Conservation (phyloP, 2,113 vertebrate species). For the Osmerus mordax region DNA sequence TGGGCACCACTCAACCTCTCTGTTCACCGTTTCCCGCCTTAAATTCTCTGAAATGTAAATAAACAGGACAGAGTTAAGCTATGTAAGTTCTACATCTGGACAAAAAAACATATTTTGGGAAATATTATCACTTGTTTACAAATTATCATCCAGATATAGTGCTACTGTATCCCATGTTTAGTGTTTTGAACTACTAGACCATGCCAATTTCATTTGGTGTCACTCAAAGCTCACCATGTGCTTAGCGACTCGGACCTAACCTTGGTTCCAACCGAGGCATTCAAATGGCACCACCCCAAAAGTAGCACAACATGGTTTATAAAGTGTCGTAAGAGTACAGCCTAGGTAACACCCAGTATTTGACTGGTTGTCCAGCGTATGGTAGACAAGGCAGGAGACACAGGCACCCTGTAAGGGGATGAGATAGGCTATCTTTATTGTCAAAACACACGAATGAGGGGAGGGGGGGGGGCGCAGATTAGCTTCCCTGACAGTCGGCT, state of each 20-base stretch:
- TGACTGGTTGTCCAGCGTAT: conserved; percentile 56
- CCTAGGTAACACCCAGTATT: conserved; percentile 43
- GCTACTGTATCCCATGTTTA: not conserved
- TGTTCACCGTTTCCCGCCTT: not conserved
- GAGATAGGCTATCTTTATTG: conserved; percentile 80
- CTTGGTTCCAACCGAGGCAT: conserved; percentile 18
- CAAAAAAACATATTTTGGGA: not conserved
- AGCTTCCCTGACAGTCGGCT: conserved; percentile 68
- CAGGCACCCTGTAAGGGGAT: conserved; percentile 65
- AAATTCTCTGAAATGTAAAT: conserved; percentile 4
- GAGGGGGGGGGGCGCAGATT: conserved; percentile 64
- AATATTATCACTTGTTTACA: not conserved
- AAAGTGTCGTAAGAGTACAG: conserved; percentile 18
- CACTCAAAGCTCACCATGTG: not conserved
- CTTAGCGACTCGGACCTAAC: not conserved
- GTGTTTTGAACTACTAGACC: not conserved
- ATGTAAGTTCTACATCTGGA: not conserved
- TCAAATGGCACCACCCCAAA: conserved; percentile 16
- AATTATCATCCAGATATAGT: not conserved
- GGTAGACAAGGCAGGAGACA: conserved; percentile 61
- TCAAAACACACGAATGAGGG: conserved; percentile 78
- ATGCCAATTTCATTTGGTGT: not conserved
- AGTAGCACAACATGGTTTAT: not conserved
- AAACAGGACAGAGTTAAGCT: not conserved
- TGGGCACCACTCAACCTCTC: not conserved